Conservation (phyloP, 2,888 invertebrate genomes). For the Neelides folsomi region DNA sequence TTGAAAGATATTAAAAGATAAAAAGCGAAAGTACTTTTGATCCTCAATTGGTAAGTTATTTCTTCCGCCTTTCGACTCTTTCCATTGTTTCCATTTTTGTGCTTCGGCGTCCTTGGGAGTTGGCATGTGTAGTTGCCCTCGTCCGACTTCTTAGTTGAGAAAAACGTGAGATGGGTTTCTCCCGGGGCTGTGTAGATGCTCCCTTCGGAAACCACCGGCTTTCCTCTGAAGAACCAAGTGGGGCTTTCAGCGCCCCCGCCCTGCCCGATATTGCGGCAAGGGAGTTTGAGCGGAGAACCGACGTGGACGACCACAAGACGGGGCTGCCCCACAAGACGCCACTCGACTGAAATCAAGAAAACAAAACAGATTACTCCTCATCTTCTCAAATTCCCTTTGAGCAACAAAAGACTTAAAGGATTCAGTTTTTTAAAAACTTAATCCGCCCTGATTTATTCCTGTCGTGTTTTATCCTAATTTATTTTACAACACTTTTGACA, state of each 20-base stretch:
- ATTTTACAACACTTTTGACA: too few relatives aligned
- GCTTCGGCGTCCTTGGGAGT: constrained; percentile 9
- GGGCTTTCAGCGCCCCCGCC: constrained; percentile 11
- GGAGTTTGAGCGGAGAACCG: constrained; percentile 26
- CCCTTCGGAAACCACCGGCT: constrained; percentile 18
- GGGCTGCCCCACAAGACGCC: constrained; percentile 30
- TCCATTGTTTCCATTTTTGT: not conserved
- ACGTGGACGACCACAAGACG: constrained; percentile 17
- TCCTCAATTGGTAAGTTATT: constrained; percentile 27
- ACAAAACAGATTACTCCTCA: constrained; percentile 2
- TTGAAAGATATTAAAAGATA: too few relatives aligned
- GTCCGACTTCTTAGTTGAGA: constrained; percentile 22
- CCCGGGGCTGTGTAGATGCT: constrained; percentile 27
- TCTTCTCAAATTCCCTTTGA: constrained; percentile 23
- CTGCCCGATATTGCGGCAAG: constrained; percentile 23
- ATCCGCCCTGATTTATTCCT: not conserved
- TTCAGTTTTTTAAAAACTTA: constrained; percentile 20
- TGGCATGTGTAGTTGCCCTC: constrained; percentile 31
- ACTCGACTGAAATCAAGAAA: constrained; percentile 17
- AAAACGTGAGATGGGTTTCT: constrained; percentile 23
- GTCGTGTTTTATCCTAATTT: constrained; percentile 14
- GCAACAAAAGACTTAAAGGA: constrained; percentile 26
- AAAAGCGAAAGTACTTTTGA: constrained; percentile 16
- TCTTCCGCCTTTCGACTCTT: constrained; percentile 6
- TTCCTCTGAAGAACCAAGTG: constrained; percentile 24